phyloP scores from a whole-genome alignment of 1,140 invertebrate species.

The Lordiphosa clarofinis region DNA sequence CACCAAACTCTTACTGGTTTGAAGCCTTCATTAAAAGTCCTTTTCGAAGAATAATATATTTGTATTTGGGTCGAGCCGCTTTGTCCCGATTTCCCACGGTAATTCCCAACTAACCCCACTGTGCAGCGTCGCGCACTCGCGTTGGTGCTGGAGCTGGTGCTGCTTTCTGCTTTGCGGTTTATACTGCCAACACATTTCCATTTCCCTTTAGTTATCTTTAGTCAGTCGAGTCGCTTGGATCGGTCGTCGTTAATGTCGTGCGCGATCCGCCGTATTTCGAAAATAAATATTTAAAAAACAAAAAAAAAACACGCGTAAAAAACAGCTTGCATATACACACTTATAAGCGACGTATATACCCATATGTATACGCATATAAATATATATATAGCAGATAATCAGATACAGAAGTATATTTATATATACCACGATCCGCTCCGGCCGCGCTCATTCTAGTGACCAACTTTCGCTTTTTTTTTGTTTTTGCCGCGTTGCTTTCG shows the following conservation, averaged over 20 bases:
- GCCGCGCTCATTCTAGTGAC: slow-evolving; percentile 32
- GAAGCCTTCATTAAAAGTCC: too few species aligned
- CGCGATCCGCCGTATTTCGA: slow-evolving; percentile 43
- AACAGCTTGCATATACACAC: slow-evolving; percentile 2
- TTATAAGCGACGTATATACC: neutral
- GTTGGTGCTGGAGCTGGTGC: slow-evolving; percentile 28
- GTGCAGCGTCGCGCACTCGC: slow-evolving; percentile 23
- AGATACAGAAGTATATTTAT: slow-evolving; percentile 62
- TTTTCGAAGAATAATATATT: too few species aligned
- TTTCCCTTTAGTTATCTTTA: slow-evolving; percentile 72
- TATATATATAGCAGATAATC: slow-evolving; percentile 62
- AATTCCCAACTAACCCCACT: neutral
- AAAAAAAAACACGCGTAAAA: slow-evolving; percentile 23
- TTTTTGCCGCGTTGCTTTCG: slow-evolving; percentile 43
- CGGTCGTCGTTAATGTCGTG: slow-evolving; percentile 41
- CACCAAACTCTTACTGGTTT: too few species aligned
- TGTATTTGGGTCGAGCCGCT: too few species aligned
- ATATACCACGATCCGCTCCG: slow-evolving; percentile 57
- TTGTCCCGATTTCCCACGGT: too few species aligned
- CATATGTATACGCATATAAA: slow-evolving; percentile 17
- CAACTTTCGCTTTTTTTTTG: slow-evolving; percentile 48
- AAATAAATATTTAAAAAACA: slow-evolving; percentile 7
- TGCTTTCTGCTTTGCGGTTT: slow-evolving; percentile 65
- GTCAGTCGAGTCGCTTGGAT: slow-evolving; percentile 59
- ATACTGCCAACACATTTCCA: slow-evolving; percentile 72